These are phyloP conservation scores for Solenodon paradoxus DNA, from an alignment of 2,113 vertebrate genomes.

Conservation along the genomic window DNA sequence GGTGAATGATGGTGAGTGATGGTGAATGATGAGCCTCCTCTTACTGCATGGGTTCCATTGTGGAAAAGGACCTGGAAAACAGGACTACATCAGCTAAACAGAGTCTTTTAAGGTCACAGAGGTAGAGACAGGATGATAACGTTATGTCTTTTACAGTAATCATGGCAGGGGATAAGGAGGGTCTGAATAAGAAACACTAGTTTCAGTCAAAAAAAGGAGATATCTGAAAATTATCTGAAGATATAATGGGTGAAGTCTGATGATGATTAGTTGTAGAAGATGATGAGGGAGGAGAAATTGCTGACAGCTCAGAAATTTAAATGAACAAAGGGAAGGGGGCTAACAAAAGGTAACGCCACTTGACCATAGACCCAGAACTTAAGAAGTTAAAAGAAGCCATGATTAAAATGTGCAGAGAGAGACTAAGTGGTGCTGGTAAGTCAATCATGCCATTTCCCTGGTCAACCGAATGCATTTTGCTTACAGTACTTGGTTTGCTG, in stretches of 20 bases:
- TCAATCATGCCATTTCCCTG: neutral
- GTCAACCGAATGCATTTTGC: neutral
- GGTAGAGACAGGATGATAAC: neutral
- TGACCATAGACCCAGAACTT: neutral
- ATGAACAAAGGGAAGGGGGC: neutral
- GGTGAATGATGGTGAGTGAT: accelerated
- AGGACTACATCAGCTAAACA: neutral
- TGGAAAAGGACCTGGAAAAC: accelerated
- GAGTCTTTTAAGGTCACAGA: neutral
- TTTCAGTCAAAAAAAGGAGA: neutral
- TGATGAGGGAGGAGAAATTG: neutral
- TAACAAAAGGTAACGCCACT: neutral
- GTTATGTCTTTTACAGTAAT: neutral
- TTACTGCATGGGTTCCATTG: neutral
- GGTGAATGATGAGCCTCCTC: too few relatives aligned
- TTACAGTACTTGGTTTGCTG: neutral
- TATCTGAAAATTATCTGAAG: neutral
- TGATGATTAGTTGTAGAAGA: neutral
- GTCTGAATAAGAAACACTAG: neutral
- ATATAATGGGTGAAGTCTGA: neutral
- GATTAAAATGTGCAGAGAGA: neutral
- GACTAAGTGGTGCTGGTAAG: neutral
- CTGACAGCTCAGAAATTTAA: neutral
- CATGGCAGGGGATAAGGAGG: neutral
- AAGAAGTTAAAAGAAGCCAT: neutral